Evolutionary conservation across 1,140 invertebrate genomes (phyloP).

Genomic region (Doryteuthis pealeii): DNA sequence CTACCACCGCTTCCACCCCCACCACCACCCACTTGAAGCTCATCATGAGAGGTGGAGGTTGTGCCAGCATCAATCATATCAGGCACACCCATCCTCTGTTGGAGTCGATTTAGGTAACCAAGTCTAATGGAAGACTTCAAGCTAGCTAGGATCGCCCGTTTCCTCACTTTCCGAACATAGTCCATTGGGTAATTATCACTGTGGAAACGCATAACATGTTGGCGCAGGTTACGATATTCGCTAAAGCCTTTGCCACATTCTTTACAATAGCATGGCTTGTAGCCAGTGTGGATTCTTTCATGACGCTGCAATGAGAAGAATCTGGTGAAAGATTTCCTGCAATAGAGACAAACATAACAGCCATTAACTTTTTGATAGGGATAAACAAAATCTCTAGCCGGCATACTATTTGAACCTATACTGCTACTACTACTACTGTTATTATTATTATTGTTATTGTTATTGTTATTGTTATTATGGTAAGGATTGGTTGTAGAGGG

Average conservation of each 20-base stretch:
- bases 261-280: conserved; percentile 84
- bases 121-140: conserved; percentile 16
- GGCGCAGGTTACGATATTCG: conserved; percentile 60
- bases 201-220: conserved; percentile 61
- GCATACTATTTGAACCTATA: background rate
- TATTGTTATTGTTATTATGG: background rate
- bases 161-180: conserved; percentile 15
- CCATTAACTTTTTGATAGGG: conserved; percentile 29
- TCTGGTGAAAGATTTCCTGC: conserved; percentile 96
- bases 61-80: background rate
- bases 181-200: conserved; percentile 23
- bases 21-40: background rate
- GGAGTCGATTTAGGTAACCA: conserved; percentile 9
- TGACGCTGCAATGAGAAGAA: conserved; percentile 98
- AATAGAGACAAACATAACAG: conserved; percentile 79
- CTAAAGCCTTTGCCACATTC: conserved; percentile 63
- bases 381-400: background rate
- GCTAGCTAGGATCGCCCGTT: conserved; percentile 17
- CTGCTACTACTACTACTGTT: too few relatives aligned
- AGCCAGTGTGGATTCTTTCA: conserved; percentile 92
- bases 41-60: background rate
- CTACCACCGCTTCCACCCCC: too few relatives aligned
- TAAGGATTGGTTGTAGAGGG: background rate
- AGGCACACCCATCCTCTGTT: background rate
- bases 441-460: too few relatives aligned